Evolutionary conservation across 1,140 invertebrate species (phyloP), one percentile per base, ranked within the genome.

Genomic region (Lordiphosa mommai): DNA sequence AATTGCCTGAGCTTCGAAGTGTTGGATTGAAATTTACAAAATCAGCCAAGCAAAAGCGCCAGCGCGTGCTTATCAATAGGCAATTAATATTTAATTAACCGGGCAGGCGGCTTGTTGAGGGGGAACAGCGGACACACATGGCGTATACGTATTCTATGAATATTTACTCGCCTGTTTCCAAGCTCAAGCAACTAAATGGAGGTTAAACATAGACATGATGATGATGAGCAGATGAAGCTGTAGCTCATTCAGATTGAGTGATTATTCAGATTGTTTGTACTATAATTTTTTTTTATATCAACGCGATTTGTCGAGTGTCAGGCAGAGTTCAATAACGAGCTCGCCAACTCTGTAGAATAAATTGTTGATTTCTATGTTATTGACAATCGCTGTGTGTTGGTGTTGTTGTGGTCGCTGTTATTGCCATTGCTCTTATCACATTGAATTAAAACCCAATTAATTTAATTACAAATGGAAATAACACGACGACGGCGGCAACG

Each of bases 371-470:
- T 51, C 61, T 69, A 74, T 66, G 53, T 63, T 82, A 70, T 80
- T 82, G 76, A 80, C 70, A 80, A 64, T 66, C 64, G 59, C 14
- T 40, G 23, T 8, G 29, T 32, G 36, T 16, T 40, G 10, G 6
- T 32, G 37, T 14, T 49, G 27, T 20, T 52, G 46, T 46, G 16
- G 36, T 13, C 23, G 38, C 1, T 32, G 10, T 36, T 46, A 20
- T 16, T 16, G 27, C 12, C 30, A 23, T 29, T 49, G 32, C 27
- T 9, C 60, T 77, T 84, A 84, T 84, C 77, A 68, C 77, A 10
- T 56, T 73, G 79, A 88, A 88, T 88, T 88, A 88, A 88, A 87
- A 73, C 86, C 71, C 86, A 88, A 88, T 88, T 88, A 88, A 88
- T 88, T 88, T 79, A 88, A 86, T 88, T 87, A 88, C 86, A 87